Evolutionary conservation across 1,140 invertebrate species (phyloP), one percentile per base, ranked within the genome.

Genomic region (Wasmannia auropunctata): DNA sequence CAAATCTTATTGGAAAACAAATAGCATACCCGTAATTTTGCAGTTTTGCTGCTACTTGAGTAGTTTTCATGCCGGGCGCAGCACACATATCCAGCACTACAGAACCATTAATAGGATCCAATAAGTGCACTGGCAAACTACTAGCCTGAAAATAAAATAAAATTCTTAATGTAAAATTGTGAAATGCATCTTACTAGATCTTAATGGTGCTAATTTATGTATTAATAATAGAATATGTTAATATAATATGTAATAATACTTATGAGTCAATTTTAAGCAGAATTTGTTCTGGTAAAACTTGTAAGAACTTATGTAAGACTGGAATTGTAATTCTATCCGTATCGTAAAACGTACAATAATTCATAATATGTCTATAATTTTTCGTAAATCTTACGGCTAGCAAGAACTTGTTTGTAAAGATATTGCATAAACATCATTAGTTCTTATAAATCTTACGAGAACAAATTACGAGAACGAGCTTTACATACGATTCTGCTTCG

Each of bases 21-120:
- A 25, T 16, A n/a, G n/a, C 28, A 14, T 95, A 97, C 96, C 97
- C 97, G 76, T 96, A 94, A 94, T 99, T 98, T 69, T 97, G 94
- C 93, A 99, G 96, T 10, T 98, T 94, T 40, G 98, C 97, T 70
- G 98, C 98, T 25, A 99, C 93, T 95, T 99, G 98, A 19, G 97
- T 97, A 0, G 99, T 98, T 95, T 99, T 99, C 97, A 99, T 99
- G 54, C 99, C 99, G 14, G 99, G 99, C 34, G 99, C 99, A 11
- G 99, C 98, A 95, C 99, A 99, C 96, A 98, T 97, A 94, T 99
- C 99, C 51, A 99, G 93, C 3, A 99, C 97, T 14, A 95, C 94
- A 88, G 97, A 96, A 6, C 97, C 97, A 11, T 96, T 92, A 28
- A 96, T 93, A 43, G 98, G 97, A 69, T 97, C 95, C 14, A 99